Evolutionary conservation across 2,113 vertebrate genomes (phyloP), one percentile per base, ranked within the genome.

Genomic region (Myrmophylax atrothorax): DNA sequence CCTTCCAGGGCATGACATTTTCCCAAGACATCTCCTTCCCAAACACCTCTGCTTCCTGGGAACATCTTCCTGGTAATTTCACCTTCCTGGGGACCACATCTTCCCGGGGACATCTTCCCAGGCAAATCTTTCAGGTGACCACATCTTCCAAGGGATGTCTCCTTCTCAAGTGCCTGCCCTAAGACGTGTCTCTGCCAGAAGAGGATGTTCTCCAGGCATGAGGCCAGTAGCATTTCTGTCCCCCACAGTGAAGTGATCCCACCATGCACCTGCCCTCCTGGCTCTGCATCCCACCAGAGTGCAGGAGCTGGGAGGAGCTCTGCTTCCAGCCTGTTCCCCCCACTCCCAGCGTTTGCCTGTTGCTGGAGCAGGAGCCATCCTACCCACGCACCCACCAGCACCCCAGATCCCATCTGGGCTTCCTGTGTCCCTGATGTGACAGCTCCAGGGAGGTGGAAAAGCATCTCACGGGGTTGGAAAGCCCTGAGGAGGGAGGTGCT

Each of bases 361-460:
- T 1, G 0, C 60, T 3, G 0, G 10, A 74, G 50, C 60, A 2
- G 75, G 55, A 88, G 5, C 81, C 69, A 9, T 82, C 81, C 81
- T 73, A 70, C 77, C 63, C 81, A 56, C 10, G 0, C 8, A 1
- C 52, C 72, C 6, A 2, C 63, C 69, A 33, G 40, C 83, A n/a
- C 72, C 77, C 25, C 3, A 1, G 23, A 81, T 93, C 78, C 82
- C 78, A 50, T 91, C 90, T 46, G 84, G 56, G 50, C 92, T 75
- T 84, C 90, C 93, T 6, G 2, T 81, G 28, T 94, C 93, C 91
- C 88, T 55, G 88, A 94, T 87, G 85, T 87, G 85, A 93, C 96
- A 90, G 74, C 94, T 93, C 85, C 28, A 1, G 85, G 62, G 93
- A 92, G 88, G 60, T 87, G 88, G 78, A 94, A 90, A 84, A 95